A percentile compares a stretch with the other conserved stretches of the same genome.
phyloP scores from a whole-genome alignment of 2,113 vertebrate species.

The Mohoua ochrocephala region DNA sequence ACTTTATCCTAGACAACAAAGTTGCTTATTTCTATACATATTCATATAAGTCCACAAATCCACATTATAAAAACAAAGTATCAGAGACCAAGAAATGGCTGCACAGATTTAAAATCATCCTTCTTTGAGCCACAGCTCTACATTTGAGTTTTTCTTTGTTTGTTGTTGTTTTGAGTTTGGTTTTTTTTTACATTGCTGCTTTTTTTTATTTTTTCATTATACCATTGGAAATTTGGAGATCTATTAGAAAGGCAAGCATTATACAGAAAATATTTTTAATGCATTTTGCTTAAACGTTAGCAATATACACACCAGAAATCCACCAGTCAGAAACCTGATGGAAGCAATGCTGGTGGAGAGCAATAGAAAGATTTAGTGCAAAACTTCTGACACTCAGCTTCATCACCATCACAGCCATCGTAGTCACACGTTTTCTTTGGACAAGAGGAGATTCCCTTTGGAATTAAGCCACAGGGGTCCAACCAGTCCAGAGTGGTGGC shows the following conservation, averaged over 20 bases:
- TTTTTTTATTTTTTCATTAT: no score
- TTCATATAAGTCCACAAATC: neutral
- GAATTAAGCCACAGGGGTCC: neutral
- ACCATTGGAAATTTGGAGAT: neutral
- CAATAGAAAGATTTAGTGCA: neutral
- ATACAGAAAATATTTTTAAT: neutral
- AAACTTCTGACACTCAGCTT: neutral
- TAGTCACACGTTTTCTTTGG: rapidly evolving
- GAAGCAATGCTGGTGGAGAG: neutral
- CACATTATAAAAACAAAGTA: neutral
- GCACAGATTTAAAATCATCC: neutral
- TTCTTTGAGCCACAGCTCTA: neutral
- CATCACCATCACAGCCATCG: rapidly evolving
- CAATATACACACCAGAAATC: neutral
- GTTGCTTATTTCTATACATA: neutral
- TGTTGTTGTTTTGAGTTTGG: no score
- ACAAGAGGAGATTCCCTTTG: neutral
- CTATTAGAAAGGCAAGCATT: neutral
- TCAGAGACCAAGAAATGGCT: neutral
- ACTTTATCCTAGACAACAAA: neutral
- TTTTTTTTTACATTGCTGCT: neutral
- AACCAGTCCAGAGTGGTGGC: neutral
- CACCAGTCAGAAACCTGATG: neutral
- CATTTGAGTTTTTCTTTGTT: neutral
- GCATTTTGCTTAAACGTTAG: neutral